Base-by-base conservation (phyloP, 2,888 invertebrate species). In the Dyspetes luteomarginatus region DNA sequence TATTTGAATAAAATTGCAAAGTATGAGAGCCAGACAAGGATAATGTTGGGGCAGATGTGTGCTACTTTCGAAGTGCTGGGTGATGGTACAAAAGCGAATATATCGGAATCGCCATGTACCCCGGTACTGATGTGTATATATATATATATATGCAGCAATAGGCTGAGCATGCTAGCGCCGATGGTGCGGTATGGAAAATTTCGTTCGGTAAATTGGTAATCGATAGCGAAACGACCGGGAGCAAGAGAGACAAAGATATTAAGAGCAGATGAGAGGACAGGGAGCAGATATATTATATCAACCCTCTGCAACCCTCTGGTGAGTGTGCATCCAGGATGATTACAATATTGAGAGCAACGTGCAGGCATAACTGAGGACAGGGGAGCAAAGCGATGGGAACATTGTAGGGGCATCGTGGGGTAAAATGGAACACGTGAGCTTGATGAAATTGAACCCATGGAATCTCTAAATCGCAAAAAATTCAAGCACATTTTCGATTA, bases 131-230 rank as follows among this genome's bases (percentile, higher is more conserved):
- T n/a, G n/a, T n/a, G n/a, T n/a, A n/a, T 43, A 60, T 36, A 26
- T 17, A 36, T 52, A 67, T 55, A 55, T 17, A 15, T 56, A 56
- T 0, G 5, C 12, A n/a, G 55, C n/a, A 15, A 60, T 60, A 60
- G 17, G 19, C 22, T 3, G 41, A 5, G 36, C 4, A 4, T 36
- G 4, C 58, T 36, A 58, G 60, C 12, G 17, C 45, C 24, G 71
- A 15, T 36, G 71, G 9, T 28, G 48, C 4, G 26, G 1, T 56
- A n/a, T 30, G 43, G 58, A 72, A 78, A 64, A 58, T 65, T 78
- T 60, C 58, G 56, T 72, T 72, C 65, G 52, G 60, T 30, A 78
- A 78, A 72, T 78, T 72, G 78, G 65, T 78, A 78, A 78, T 78
- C 78, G 78, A 78, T 72, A 77, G 48, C 52, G 5, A 30, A 45